Evolutionary conservation across 1,140 invertebrate genomes (phyloP).

Genomic region (Wiebesia pumilae): DNA sequence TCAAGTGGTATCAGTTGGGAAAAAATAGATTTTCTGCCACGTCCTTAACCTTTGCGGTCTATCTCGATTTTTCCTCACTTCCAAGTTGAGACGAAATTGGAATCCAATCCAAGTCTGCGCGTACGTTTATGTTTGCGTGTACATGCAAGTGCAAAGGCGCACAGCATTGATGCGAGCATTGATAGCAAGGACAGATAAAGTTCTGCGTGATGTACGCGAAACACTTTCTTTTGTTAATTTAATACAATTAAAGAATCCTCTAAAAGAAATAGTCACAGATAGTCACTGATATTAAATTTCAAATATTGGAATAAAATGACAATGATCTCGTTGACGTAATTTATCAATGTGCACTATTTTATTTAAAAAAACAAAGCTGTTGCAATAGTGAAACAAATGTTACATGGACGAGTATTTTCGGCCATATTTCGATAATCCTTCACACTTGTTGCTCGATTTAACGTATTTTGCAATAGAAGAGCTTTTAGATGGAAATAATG

Average conservation of each 20-base stretch:
- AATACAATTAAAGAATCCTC: too few relatives aligned
- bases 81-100: not conserved
- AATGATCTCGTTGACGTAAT: too few relatives aligned
- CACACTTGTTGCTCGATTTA: too few relatives aligned
- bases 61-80: constrained; percentile 6
- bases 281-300: too few relatives aligned
- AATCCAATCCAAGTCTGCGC: not conserved
- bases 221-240: too few relatives aligned
- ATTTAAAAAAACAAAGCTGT: not conserved
- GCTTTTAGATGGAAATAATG: not conserved
- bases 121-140: not conserved
- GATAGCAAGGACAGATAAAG: constrained; percentile 12
- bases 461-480: not conserved
- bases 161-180: not conserved
- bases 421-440: too few relatives aligned
- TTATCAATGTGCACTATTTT: not conserved
- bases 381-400: not conserved
- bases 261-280: too few relatives aligned
- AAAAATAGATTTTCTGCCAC: constrained; percentile 41
- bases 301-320: too few relatives aligned
- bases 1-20: constrained; percentile 32
- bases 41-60: constrained; percentile 28
- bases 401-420: too few relatives aligned
- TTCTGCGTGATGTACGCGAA: not conserved
- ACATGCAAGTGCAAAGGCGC: not conserved